phyloP scores from a whole-genome alignment of 2,888 invertebrate genomes.

The Drosophila nr. perissopoda region DNA sequence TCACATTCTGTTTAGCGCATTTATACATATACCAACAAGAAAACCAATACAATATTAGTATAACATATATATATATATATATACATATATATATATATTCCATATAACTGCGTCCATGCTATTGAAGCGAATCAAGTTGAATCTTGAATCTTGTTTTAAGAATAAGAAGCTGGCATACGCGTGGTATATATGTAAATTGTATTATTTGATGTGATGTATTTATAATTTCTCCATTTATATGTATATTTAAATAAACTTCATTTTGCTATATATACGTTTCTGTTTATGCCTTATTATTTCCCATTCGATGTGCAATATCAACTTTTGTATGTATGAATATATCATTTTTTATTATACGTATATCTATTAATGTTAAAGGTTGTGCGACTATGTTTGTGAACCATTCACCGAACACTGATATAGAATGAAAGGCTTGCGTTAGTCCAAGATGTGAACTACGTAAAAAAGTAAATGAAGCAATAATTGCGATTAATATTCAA shows the following conservation, averaged over 20 bases:
- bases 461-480: conserved; percentile 64
- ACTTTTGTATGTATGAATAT: conserved; percentile 36
- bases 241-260: conserved; percentile 66
- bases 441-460: conserved; percentile 50
- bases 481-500: conserved; percentile 71
- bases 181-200: conserved; percentile 68
- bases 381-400: conserved; percentile 76
- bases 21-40: conserved; percentile 52
- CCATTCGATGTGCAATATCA: conserved; percentile 48
- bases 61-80: conserved; percentile 25
- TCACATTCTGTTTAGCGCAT: conserved; percentile 72
- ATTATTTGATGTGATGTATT: conserved; percentile 78
- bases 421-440: conserved; percentile 56
- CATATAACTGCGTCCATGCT: conserved; percentile 46
- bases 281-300: conserved; percentile 22
- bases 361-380: conserved; percentile 71
- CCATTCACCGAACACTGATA: conserved; percentile 59
- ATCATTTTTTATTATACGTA: conserved; percentile 28
- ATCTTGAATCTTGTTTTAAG: conserved; percentile 45
- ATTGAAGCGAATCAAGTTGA: conserved; percentile 26
- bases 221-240: conserved; percentile 69
- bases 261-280: conserved; percentile 56
- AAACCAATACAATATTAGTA: conserved; percentile 60
- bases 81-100: conserved; percentile 46
- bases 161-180: conserved; percentile 47